Evolutionary conservation across 2,888 invertebrate genomes (phyloP), one percentile per base, ranked within the genome.

Genomic region (Entomobrya multifasciata): DNA sequence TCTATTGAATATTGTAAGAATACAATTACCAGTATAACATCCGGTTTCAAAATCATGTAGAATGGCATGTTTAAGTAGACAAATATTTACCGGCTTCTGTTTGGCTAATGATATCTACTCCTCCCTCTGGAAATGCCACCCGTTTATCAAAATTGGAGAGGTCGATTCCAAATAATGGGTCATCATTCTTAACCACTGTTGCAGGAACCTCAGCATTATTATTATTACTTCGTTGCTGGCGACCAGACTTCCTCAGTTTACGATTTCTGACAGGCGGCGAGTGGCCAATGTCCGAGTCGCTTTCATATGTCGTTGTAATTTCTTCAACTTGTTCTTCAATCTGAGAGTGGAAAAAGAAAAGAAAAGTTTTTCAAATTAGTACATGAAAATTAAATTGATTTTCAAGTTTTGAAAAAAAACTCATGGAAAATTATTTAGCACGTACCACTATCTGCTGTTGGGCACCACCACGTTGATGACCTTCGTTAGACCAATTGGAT

Each of bases 121-220:
- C 95, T 80, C 94, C 94, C 92, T 95, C 95, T 0, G 95, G 95
- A 93, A 95, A 95, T 36, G 95, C 95, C 60, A 95, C 95, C 30
- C 90, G 87, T 36, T 88, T 74, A 20, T 79, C 36, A n/a, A 79
- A 81, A 30, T 65, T 70, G 2, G 25, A 49, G 2, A 88, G 13
- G 25, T 88, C 87, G 10, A 67, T 65, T 44, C 88, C 88, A 25
- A 87, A 72, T 57, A 88, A 41, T 3, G 86, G 76, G 30, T 88
- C 88, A 17, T 86, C 82, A 27, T 86, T 52, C 13, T 62, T 86
- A n/a, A 77, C 70, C n/a, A 62, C 74, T 11, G 62, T 36, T 20
- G 36, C 15, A 8, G 44, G 36, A 15, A 81, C 55, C 27, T 85
- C 85, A 10, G 4, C 52, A 17, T 80, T 79, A 8, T 70, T 52